Evolutionary conservation across 2,113 vertebrate species (phyloP).

Genomic region (Sciurus niger): DNA sequence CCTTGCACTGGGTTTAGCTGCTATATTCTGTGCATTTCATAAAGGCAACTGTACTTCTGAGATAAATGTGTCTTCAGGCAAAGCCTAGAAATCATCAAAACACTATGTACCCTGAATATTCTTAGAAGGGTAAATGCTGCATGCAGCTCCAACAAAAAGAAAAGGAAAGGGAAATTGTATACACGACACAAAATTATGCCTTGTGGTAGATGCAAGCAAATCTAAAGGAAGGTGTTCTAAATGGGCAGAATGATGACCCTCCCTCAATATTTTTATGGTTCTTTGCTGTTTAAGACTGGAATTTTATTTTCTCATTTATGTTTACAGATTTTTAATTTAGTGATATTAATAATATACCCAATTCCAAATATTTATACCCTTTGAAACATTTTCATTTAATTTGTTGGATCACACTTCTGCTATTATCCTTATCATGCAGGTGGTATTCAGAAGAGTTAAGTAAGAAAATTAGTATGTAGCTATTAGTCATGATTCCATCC

Average conservation of each 20-base stretch:
- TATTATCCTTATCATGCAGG: background rate
- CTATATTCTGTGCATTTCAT: background rate
- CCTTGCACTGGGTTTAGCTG: background rate
- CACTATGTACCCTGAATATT: background rate
- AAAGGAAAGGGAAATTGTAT: background rate
- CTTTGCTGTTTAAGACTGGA: background rate
- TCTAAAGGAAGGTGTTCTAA: background rate
- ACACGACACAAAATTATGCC: background rate
- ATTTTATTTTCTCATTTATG: slow-evolving; percentile 49
- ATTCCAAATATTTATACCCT: background rate
- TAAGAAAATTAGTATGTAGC: background rate
- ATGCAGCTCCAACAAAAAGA: background rate
- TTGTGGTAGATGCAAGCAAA: background rate
- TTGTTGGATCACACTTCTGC: background rate
- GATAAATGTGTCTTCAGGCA: slow-evolving; percentile 4
- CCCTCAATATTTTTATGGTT: background rate
- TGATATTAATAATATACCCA: background rate
- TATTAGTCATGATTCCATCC: background rate
- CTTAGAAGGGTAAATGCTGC: slow-evolving; percentile 17
- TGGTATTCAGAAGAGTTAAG: background rate
- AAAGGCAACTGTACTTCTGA: background rate
- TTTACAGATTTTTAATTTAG: slow-evolving; percentile 28
- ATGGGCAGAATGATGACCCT: background rate
- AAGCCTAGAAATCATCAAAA: slow-evolving; percentile 42
- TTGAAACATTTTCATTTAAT: slow-evolving; percentile 4